A percentile compares a stretch with the other conserved stretches of the same genome.
Conservation (phyloP, 2,797 vertebrate species). For the Leptoclinus maculatus region DNA sequence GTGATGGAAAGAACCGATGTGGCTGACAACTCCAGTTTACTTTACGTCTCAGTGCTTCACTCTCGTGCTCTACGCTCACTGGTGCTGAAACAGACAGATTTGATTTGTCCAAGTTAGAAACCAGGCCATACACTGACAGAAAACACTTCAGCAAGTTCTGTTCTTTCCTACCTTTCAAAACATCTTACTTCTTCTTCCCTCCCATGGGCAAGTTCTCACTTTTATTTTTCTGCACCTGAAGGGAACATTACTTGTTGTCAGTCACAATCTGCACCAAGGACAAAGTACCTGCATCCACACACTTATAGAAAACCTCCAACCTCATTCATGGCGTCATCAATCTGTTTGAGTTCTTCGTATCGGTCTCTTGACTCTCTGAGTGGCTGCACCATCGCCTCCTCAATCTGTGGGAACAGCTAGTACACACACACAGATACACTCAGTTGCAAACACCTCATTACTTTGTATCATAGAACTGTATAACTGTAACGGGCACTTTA, state of each 20-base stretch:
- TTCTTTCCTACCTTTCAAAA: conserved; percentile 27
- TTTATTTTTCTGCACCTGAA: conserved; percentile 87
- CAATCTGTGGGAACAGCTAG: conserved; percentile 92
- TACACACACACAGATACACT: conserved; percentile 7
- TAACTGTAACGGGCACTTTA: background rate
- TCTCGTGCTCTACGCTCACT: conserved; percentile 28
- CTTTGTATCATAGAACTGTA: background rate
- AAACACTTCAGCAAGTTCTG: background rate
- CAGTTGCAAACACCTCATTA: background rate
- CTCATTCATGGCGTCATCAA: conserved; percentile 91
- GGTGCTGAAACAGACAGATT: conserved; percentile 37
- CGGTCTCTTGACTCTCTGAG: conserved; percentile 91
- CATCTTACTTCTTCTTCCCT: conserved; percentile 73
- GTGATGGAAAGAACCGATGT: background rate
- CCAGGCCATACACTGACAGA: background rate
- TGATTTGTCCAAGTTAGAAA: background rate
- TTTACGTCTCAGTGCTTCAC: conserved; percentile 19
- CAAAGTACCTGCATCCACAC: background rate
- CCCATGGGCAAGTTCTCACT: conserved; percentile 80
- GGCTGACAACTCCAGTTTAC: conserved; percentile 7
- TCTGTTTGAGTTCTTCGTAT: conserved; percentile 92
- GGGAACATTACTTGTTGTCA: background rate
- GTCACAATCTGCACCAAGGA: background rate
- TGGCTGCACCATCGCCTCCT: conserved; percentile 92
- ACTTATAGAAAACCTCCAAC: conserved; percentile 64